A percentile compares a stretch with the other conserved stretches of the same genome.
Evolutionary conservation across 2,888 invertebrate species (phyloP).

Genomic region (Crematogaster levior): DNA sequence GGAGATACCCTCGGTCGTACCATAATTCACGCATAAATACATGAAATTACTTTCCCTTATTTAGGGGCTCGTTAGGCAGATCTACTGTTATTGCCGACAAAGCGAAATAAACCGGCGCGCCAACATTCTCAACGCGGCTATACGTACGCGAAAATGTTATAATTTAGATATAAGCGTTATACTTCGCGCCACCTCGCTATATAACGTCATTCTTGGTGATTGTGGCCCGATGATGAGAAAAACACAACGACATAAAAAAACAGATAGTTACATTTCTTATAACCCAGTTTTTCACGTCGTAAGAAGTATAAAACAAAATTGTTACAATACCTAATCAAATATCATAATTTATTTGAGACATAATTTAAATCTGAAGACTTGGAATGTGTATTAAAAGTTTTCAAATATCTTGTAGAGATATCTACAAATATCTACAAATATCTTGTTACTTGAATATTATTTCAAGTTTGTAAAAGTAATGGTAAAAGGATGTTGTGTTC

Average conservation of each 20-base stretch:
- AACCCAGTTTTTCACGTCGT: not conserved
- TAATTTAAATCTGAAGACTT: not conserved
- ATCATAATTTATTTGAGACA: not conserved
- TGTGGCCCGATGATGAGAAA: slow-evolving; percentile 16
- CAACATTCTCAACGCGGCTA: slow-evolving; percentile 39
- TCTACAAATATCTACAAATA: no score
- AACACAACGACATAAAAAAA: not conserved
- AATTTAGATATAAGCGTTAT: slow-evolving; percentile 47
- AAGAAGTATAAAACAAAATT: not conserved
- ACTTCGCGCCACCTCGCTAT: slow-evolving; percentile 5
- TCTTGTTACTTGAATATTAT: slow-evolving; percentile 6
- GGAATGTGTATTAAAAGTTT: slow-evolving; percentile 12
- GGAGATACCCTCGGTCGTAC: slow-evolving; percentile 76
- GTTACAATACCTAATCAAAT: not conserved
- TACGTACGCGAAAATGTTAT: slow-evolving; percentile 23
- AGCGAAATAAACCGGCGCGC: slow-evolving; percentile 62
- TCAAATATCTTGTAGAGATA: not conserved
- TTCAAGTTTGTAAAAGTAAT: slow-evolving; percentile 3
- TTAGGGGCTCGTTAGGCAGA: slow-evolving; percentile 85
- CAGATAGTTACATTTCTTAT: not conserved
- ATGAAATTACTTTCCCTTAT: slow-evolving; percentile 85
- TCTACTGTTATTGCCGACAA: slow-evolving; percentile 84
- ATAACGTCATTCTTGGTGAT: not conserved
- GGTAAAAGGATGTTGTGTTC: not conserved
- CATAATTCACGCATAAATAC: slow-evolving; percentile 85